Conservation (phyloP, 2,113 vertebrate genomes). For the Pontoporia blainvillei region DNA sequence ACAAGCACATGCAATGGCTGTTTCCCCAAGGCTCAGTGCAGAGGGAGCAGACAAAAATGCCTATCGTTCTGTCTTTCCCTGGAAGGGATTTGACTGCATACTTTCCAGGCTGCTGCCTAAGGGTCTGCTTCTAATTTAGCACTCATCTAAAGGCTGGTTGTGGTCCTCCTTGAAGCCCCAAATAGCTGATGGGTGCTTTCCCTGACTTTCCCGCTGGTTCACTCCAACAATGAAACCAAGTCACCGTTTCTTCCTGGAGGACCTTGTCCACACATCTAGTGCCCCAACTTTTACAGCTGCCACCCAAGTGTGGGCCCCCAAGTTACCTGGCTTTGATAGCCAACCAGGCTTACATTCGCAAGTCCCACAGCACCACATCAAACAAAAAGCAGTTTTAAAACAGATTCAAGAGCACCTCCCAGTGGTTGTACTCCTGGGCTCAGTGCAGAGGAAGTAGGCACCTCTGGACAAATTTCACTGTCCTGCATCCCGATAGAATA, state of each 20-base stretch:
- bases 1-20: accelerated
- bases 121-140: neutral
- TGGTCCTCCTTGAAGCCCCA: neutral
- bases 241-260: neutral
- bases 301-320: neutral
- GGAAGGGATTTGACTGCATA: neutral
- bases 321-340: neutral
- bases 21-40: neutral
- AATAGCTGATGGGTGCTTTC: too few species aligned
- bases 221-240: neutral
- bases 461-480: neutral
- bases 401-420: neutral
- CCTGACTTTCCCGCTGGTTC: neutral
- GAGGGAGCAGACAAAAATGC: neutral
- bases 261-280: neutral
- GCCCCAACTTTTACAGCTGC: neutral
- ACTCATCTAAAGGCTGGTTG: neutral
- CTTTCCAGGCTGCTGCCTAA: neutral
- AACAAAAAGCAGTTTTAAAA: neutral
- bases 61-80: neutral
- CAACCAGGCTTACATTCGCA: neutral
- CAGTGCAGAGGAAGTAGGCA: neutral
- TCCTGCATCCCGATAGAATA: neutral
- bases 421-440: neutral
- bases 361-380: neutral